These are phyloP conservation scores for Apis dorsata DNA, from an alignment of 1,140 invertebrate species.

Conservation along the genomic window DNA sequence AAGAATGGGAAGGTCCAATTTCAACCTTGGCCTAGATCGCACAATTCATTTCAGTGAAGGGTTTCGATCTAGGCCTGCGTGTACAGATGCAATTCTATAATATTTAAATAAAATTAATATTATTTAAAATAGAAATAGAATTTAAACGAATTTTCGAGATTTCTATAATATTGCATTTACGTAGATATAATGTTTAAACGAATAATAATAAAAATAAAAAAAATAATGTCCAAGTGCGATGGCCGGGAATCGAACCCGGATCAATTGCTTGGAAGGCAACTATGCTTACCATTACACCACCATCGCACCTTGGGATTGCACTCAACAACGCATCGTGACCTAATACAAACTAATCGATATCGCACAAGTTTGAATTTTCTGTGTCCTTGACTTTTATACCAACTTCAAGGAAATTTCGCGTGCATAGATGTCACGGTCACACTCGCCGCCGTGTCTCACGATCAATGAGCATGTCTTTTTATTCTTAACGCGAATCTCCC, in stretches of 20 bases:
- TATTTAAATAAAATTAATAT: too few relatives aligned
- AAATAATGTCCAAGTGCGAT: constrained; percentile 82
- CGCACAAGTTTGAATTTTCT: neutral
- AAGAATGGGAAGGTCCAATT: constrained; percentile 33
- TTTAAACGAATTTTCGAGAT: neutral
- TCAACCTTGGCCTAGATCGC: constrained; percentile 52
- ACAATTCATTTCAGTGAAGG: constrained; percentile 28
- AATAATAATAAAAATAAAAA: neutral
- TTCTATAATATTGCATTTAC: too few relatives aligned
- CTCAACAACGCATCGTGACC: neutral
- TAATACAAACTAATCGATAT: constrained; percentile 11
- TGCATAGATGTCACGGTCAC: neutral
- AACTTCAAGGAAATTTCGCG: neutral
- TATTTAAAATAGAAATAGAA: neutral
- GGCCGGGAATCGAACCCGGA: constrained; percentile 97
- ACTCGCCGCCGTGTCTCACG: neutral
- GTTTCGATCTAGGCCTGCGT: constrained; percentile 3
- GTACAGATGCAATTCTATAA: neutral
- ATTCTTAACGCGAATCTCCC: constrained; percentile 1
- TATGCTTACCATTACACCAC: constrained; percentile 89
- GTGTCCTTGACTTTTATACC: constrained; percentile 34
- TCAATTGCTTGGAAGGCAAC: constrained; percentile 95
- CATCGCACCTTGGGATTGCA: constrained; percentile 60
- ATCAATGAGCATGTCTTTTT: neutral
- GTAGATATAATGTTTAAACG: too few relatives aligned